Evolutionary conservation across 2,888 invertebrate species (phyloP).

Genomic region (Trichacis sp.): DNA sequence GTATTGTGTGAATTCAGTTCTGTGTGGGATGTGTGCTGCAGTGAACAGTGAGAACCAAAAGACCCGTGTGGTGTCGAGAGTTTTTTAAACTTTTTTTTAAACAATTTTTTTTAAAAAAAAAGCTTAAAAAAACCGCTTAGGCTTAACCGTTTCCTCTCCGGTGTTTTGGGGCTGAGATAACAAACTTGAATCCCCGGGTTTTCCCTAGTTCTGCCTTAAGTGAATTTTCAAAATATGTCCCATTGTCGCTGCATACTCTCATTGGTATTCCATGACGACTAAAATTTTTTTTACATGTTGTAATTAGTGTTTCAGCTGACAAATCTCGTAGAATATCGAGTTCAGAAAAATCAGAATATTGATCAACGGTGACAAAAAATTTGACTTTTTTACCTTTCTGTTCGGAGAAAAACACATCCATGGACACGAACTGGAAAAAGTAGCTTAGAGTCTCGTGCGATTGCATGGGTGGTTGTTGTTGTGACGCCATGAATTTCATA

Average conservation of each 20-base stretch:
- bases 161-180: constrained; percentile 14
- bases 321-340: constrained; percentile 4
- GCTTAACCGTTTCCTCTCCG: constrained; percentile 33
- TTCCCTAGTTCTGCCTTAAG: constrained; percentile 2
- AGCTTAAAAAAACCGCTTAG: too few species aligned
- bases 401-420: constrained; percentile 24
- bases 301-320: constrained; percentile 7
- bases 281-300: constrained; percentile 10
- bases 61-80: constrained; percentile 19
- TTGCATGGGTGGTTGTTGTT: too few species aligned
- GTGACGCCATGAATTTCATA: constrained; percentile 12
- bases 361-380: constrained; percentile 10
- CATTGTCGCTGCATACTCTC: constrained; percentile 15
- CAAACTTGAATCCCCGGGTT: constrained; percentile 17
- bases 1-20: too few species aligned
- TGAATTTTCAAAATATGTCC: constrained; percentile 15
- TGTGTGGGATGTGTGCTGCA: too few species aligned
- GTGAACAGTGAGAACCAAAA: constrained; percentile 27
- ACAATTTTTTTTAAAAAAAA: constrained; percentile 15
- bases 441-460: constrained; percentile 25
- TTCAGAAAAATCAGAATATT: constrained; percentile 19
- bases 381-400: constrained; percentile 10
- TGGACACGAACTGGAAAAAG: constrained; percentile 23
- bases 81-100: constrained; percentile 30
- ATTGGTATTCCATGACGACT: too few species aligned